Base-by-base conservation (phyloP, 2,888 invertebrate species). In the Podotricha telesiphe region DNA sequence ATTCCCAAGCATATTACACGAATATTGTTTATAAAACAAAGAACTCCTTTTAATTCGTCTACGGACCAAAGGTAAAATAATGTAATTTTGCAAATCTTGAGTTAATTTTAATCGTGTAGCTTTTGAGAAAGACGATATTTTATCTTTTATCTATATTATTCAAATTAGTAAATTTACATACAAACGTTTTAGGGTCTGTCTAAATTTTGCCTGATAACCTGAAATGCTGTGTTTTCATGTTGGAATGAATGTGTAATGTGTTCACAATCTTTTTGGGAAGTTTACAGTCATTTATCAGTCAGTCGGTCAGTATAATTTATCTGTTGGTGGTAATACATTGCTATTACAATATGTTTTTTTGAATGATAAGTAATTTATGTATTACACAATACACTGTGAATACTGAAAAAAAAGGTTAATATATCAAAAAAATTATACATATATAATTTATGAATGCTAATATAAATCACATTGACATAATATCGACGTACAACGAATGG, bases 401-500 rank as follows among this genome's bases (percentile, higher is more conserved):
- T 34, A 55, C 17, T 11, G 17, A 34, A 5, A 15, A 34, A 51
- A 34, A 28, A n/a, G 5, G 10, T 53, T n/a, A 17, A 5, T 17
- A 55, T 17, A 55, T 17, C 34, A 55, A 11, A 11, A 17, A 55
- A 37, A 17, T 11, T 55, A 17, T 55, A 34, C 55, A 55, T n/a
- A 34, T 34, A 34, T 53, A 17, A 17, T 34, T 55, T 55, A 13
- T 55, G 11, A 37, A 55, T 17, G 10, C 55, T 11, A 45, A 20
- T 45, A 59, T 45, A 59, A 45, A 59, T 45, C 59, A 59, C 45
- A 42, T 42, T 47, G 47, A 48, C 61, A 62, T 48, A 62, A 62
- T 62, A 62, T 62, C 15, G n/a, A 61, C 34, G 28, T 34, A 62
- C 62, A 62, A 62, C 62, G 61, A 65, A 50, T 22, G 53, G 40